Base-by-base conservation (phyloP, 2,888 invertebrate genomes). In the Drosophila fungiperda region DNA sequence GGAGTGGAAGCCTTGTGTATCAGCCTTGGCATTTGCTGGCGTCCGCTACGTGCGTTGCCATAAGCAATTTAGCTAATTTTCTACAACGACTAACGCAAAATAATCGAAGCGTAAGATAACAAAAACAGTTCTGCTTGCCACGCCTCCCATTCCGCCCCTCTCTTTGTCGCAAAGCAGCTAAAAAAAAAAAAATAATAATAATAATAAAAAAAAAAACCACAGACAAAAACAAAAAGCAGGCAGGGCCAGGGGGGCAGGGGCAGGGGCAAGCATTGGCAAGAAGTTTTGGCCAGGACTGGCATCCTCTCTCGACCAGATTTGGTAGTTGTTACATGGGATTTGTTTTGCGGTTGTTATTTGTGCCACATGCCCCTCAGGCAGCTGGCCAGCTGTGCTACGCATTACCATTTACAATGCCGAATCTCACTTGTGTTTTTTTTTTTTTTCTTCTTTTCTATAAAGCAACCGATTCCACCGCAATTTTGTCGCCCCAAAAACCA, bases 31-130 rank as follows among this genome's bases (percentile, higher is more conserved):
- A 65, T 73, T 68, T 71, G 68, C 64, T 59, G 65, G 74, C 67
- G 71, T 57, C 69, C 69, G 76, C 70, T 86, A 91, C 90, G 90
- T 90, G 89, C 86, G 84, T 89, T 90, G 89, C 90, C 90, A 87
- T 87, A 89, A 90, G 91, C 83, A 91, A 89, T 90, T 91, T 89
- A 87, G 89, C 80, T 87, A 88, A 87, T 88, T 88, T 87, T 81
- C 73, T 75, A 74, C 80, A 78, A 80, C 80, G 80, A 83, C 79
- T 76, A 74, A 67, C 75, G 73, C 79, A 79, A 84, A 86, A 80
- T 74, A 88, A 86, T 82, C 85, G 83, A 88, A 86, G 88, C 78
- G 83, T 74, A 86, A 80, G 87, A 82, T 80, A 82, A 72, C 79
- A 73, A 68, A 73, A 68, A 72, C 78, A 81, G 78, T 78, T 70